Conservation (phyloP, 2,797 vertebrate species). For the Pseudochirops corinnae region DNA sequence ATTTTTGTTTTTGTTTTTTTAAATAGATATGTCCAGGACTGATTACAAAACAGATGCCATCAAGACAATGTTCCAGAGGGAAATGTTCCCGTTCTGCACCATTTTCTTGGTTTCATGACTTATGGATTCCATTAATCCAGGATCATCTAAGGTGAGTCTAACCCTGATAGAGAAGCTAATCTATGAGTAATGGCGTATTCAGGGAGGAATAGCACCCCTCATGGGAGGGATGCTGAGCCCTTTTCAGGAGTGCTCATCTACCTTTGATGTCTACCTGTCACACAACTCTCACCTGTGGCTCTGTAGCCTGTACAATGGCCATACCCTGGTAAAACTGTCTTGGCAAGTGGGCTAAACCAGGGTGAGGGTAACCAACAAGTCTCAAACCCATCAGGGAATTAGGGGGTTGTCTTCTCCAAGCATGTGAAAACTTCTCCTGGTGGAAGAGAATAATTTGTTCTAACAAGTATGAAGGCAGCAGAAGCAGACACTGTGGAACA, state of each 20-base stretch:
- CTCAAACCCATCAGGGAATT: conserved; percentile 41
- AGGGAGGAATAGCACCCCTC: not conserved
- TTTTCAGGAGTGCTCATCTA: not conserved
- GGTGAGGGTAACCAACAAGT: not conserved
- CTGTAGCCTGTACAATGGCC: no score
- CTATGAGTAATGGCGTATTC: not conserved
- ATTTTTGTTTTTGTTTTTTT: conserved; percentile 66
- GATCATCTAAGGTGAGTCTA: not conserved
- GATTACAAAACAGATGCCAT: conserved; percentile 51
- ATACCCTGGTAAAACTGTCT: not conserved
- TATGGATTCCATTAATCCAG: not conserved
- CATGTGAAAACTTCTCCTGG: not conserved
- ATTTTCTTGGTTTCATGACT: conserved; percentile 33
- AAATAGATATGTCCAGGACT: conserved; percentile 51
- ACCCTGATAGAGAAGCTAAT: not conserved
- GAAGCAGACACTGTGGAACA: not conserved
- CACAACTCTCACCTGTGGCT: not conserved
- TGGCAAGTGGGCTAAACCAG: not conserved
- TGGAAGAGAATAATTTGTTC: not conserved
- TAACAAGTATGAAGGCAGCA: not conserved
- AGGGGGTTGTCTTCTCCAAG: not conserved
- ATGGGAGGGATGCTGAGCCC: not conserved
- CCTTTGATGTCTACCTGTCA: not conserved
- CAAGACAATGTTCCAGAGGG: conserved; percentile 35
- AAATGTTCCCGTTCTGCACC: conserved; percentile 52